Evolutionary conservation across 1,140 invertebrate species (phyloP), one percentile per base, ranked within the genome.

Genomic region (Bursaphelenchus mucronatus): DNA sequence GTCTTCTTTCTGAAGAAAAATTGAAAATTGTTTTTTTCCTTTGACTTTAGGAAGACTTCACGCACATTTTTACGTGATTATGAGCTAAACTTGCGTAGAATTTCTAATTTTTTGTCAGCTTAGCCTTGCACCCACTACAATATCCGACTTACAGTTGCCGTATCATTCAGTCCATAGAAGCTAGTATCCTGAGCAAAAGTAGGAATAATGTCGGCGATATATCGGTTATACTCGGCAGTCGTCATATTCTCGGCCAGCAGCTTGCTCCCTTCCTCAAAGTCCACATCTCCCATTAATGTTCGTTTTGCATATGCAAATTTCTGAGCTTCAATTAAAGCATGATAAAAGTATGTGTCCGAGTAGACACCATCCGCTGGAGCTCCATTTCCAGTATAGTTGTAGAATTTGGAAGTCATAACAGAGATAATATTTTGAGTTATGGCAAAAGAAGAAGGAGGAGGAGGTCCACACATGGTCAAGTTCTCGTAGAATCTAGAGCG

Each of bases 261-360:
- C 43, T 55, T 65, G n/a, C 78, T 82, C 40, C 89, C 85, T 79
- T 88, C 83, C 21, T 88, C 85, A 82, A 88, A 92, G 61, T 86
- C 83, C 13, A 85, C 84, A 84, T 98, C 94, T 0, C 89, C 92
- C 13, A 98, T 80, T 74, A 88, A 85, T 5, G 88, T 88, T 64
- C 93, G 86, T 62, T 87, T 86, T 0, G 91, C 91, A 78, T 89
- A 97, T 0, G 90, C 90, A 82, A 90, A 92, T 81, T 98, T 98
- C 69, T 92, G 89, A 0, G 91, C 87, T 82, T 98, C 94, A 11
- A 88, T 85, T 19, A 95, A 88, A 67, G 90, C 86, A 77, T 95
- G 92, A 82, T 89, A 92, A 0, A 86, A 81, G 0, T 88, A 64
- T 8, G 79, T 66, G 49, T 80, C 73, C 64, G 78, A 59, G 21